Evolutionary conservation across 2,113 vertebrate species (phyloP), one percentile per base, ranked within the genome.

Genomic region (Microcebus tavaratra): DNA sequence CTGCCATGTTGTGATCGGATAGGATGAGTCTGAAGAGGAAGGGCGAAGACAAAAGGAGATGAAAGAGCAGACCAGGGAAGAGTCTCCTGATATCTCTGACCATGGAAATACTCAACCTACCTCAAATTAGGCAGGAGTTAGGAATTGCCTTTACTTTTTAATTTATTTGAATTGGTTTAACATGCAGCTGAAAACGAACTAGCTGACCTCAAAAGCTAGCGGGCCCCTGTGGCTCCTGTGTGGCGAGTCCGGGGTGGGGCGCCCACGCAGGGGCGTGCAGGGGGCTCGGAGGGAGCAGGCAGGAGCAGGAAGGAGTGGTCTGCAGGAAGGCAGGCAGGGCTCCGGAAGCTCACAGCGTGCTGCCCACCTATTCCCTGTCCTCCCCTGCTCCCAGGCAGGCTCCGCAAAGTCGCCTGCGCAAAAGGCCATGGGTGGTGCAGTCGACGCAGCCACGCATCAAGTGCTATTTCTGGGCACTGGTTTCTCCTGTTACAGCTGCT

Each of bases 181-280:
- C 13, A 13, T 45, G 75, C n/a, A 87, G 42, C 82, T 68, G 34
- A 36, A 73, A 73, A 85, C 34, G 65, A 94, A 73, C 8, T 11
- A 70, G 3, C 42, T 17, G 17, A 36, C 12, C 6, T 4, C 25
- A 55, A 84, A 57, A 18, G 0, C 0, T 31, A 6, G 15, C 20
- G 11, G 9, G 13, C 4, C 0, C 25, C 39, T 65, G 6, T 50
- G 14, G 6, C 0, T 6, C 57, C n/a, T 6, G n/a, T 4, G 0
- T 1, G 0, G 1, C 23, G n/a, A 8, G 0, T 53, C 67, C n/a
- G 31, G 18, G 20, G 15, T 12, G 76, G 3, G 17, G 18, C 17
- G 17, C 67, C n/a, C 12, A 8, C 20, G 2, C 0, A 15, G 2
- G 0, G 0, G 14, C 7, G 3, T 0, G 5, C 2, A 1, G 39